A percentile compares a stretch with the other conserved stretches of the same genome.
Conservation (phyloP, 2,113 vertebrate species). For the Engystomops pustulosus region DNA sequence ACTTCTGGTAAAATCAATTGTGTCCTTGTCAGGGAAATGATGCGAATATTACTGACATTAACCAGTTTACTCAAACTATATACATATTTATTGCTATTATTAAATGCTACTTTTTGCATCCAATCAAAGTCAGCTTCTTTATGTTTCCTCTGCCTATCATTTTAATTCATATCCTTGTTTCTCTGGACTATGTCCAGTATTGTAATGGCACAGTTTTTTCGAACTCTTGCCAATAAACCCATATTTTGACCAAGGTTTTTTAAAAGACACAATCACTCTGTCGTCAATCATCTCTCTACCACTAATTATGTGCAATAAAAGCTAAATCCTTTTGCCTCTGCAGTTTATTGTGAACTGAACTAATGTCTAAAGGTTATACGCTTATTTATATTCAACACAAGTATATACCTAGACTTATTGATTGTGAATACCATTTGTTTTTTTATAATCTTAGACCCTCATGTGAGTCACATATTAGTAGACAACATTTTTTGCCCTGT, state of each 20-base stretch:
- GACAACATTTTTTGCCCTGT: neutral
- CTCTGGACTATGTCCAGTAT: neutral
- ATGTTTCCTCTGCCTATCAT: neutral
- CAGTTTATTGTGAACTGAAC: neutral
- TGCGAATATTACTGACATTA: neutral
- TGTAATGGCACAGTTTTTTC: neutral
- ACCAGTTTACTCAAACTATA: neutral
- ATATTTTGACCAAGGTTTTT: neutral
- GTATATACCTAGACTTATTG: neutral
- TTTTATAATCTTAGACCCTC: neutral
- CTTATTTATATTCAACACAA: neutral
- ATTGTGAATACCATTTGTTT: neutral
- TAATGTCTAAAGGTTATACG: conserved; percentile 5
- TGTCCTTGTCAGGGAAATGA: neutral
- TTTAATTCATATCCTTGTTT: neutral
- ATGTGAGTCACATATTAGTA: neutral
- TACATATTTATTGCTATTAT: neutral
- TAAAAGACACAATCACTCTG: neutral
- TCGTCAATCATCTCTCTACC: neutral
- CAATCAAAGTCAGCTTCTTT: neutral
- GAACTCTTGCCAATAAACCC: neutral
- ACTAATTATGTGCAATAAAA: neutral
- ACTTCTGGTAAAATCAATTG: neutral
- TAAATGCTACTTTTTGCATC: neutral
- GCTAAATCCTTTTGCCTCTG: neutral